These are phyloP conservation scores for Chaetophractus vellerosus DNA, from an alignment of 2,797 vertebrate genomes.

Conservation along the genomic window DNA sequence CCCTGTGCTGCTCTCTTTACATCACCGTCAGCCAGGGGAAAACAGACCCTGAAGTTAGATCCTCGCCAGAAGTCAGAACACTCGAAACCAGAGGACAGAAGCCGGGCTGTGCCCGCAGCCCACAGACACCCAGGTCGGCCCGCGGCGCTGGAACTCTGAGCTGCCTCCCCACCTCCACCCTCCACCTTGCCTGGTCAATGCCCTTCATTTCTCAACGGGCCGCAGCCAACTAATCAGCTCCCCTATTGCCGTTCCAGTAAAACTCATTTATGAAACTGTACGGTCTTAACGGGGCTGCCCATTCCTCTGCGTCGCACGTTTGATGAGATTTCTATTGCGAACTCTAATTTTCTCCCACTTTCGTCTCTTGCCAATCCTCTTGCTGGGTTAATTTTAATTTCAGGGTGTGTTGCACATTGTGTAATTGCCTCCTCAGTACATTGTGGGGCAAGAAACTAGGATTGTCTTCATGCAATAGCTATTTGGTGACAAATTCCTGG, in stretches of 20 bases:
- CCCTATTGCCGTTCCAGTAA: not conserved
- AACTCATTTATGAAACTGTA: no score
- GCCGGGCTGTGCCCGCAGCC: no score
- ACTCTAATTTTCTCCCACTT: not conserved
- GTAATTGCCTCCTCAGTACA: not conserved
- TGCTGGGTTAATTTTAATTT: slow-evolving; percentile 39
- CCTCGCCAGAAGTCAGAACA: no score
- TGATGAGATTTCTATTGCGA: not conserved
- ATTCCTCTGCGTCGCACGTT: not conserved
- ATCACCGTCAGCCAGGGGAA: no score
- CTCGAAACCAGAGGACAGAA: no score
- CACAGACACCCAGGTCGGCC: not conserved
- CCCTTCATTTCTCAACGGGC: not conserved
- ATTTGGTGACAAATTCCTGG: slow-evolving; percentile 3
- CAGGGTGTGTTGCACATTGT: not conserved
- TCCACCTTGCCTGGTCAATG: not conserved
- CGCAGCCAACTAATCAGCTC: not conserved
- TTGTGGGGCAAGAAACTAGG: slow-evolving; percentile 29
- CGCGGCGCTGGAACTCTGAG: no score
- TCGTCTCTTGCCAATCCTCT: not conserved
- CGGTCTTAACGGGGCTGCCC: not conserved
- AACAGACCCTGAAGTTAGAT: no score
- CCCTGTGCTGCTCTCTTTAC: no score
- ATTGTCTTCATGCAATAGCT: slow-evolving; percentile 40
- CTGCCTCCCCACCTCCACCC: not conserved